Conservation (phyloP, 2,113 vertebrate genomes). For the Opisthocomus hoazin region DNA sequence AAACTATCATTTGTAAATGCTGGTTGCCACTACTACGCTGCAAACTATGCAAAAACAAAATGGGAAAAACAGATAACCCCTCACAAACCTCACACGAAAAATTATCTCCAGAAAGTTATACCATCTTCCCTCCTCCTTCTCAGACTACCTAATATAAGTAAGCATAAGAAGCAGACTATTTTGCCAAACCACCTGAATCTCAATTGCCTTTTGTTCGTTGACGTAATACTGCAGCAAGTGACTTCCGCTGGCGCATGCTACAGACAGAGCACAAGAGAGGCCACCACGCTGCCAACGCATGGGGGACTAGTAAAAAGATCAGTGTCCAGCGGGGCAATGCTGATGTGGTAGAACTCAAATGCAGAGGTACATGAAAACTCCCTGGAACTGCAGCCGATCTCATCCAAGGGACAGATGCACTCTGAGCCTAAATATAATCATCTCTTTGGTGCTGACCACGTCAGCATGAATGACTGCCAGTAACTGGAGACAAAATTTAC, state of each 20-base stretch:
- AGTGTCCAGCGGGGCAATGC: rapidly evolving
- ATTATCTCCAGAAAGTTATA: background rate
- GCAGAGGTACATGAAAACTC: background rate
- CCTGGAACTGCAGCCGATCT: background rate
- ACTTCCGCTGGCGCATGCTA: background rate
- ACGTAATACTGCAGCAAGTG: background rate
- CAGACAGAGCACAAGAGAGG: background rate
- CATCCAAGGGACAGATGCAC: background rate
- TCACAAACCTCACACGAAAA: background rate
- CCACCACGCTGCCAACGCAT: rapidly evolving
- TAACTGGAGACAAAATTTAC: background rate
- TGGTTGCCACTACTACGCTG: background rate
- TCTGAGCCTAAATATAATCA: background rate
- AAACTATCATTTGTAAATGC: background rate
- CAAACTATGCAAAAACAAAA: background rate
- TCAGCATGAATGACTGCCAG: background rate
- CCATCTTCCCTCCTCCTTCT: background rate
- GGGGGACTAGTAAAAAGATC: rapidly evolving
- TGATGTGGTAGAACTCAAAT: background rate
- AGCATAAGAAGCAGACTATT: background rate
- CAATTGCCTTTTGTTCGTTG: background rate
- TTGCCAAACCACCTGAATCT: background rate
- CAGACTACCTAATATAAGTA: background rate
- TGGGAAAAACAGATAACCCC: background rate
- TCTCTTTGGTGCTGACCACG: background rate